phyloP scores from a whole-genome alignment of 2,888 invertebrate genomes.

The Trichopria drosophilae region DNA sequence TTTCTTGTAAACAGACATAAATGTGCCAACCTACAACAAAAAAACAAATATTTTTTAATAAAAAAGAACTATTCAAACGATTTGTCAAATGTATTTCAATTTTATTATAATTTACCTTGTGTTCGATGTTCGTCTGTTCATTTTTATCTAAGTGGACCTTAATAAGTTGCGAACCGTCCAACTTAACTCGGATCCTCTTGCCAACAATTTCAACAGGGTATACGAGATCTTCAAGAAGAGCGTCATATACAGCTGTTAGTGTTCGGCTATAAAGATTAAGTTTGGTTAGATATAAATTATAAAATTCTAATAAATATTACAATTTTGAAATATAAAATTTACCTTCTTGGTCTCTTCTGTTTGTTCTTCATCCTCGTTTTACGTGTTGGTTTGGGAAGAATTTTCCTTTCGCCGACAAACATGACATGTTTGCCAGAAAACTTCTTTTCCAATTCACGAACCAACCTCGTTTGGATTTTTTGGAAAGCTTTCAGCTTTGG shows the following conservation, averaged over 20 bases:
- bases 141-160: constrained; percentile 98
- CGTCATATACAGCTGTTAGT: constrained; percentile 95
- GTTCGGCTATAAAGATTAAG: constrained; percentile 73
- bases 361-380: constrained; percentile 80
- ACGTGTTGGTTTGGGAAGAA: constrained; percentile 95
- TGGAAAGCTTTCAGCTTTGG: constrained; percentile 97
- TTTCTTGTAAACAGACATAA: constrained; percentile 98
- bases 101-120: constrained; percentile 73
- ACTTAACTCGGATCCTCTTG: constrained; percentile 92
- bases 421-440: constrained; percentile 99
- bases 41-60: constrained; percentile 27
- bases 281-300: background rate
- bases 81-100: background rate
- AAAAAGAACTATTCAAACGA: background rate
- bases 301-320: constrained; percentile 2
- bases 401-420: constrained; percentile 96
- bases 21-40: constrained; percentile 88
- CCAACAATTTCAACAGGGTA: constrained; percentile 99
- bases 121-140: constrained; percentile 98
- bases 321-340: constrained; percentile 22
- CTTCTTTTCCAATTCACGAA: constrained; percentile 98
- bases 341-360: constrained; percentile 75
- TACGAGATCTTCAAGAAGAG: constrained; percentile 94
- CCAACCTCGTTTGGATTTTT: constrained; percentile 94
- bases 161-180: constrained; percentile 94